These are phyloP conservation scores for Nesometra sesokonis DNA, from an alignment of 35 echinoderm and acorn worm genomes.

Conservation along the genomic window DNA sequence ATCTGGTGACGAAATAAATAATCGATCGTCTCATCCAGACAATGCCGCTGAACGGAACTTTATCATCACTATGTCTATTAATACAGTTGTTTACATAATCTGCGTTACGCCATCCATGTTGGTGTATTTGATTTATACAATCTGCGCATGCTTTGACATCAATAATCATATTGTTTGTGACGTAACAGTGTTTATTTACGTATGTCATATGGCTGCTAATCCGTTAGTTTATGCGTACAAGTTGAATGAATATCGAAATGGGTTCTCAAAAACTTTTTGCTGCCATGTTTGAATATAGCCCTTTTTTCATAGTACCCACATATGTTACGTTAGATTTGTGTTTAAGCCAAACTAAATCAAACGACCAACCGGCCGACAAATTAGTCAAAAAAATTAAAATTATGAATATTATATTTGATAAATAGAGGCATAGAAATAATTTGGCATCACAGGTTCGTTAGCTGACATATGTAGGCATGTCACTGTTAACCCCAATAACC, in stretches of 20 bases:
- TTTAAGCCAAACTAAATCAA: no score
- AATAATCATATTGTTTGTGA: background rate
- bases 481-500: no score
- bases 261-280: background rate
- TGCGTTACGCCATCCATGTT: background rate
- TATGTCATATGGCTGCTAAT: background rate
- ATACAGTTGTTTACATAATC: background rate
- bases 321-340: no score
- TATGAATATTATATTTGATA: no score
- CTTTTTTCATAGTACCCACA: no score
- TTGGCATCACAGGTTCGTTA: no score
- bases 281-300: no score
- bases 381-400: no score
- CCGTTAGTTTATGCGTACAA: background rate
- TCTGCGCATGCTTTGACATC: background rate
- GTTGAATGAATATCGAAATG: background rate
- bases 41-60: background rate
- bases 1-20: background rate
- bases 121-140: background rate
- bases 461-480: no score
- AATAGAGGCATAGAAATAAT: no score
- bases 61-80: background rate
- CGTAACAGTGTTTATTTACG: background rate
- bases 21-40: no score
- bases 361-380: no score